These are phyloP conservation scores for Muntiacus reevesi DNA, from an alignment of 2,113 vertebrate genomes.

Conservation along the genomic window DNA sequence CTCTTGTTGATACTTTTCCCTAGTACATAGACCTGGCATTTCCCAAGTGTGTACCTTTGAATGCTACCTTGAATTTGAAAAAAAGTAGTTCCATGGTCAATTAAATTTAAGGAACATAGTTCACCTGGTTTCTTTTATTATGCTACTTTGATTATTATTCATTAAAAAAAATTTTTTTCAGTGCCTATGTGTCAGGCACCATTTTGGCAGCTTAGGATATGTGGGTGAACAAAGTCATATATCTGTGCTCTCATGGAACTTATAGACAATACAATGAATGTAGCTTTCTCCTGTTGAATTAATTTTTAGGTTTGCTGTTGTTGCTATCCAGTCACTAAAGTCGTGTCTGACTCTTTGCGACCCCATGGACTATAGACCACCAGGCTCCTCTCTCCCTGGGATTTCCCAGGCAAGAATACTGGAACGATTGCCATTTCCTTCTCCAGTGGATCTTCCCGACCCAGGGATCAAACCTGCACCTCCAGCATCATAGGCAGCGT, in stretches of 20 bases:
- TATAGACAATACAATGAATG: not conserved
- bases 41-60: not conserved
- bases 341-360: not conserved
- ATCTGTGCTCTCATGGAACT: not conserved
- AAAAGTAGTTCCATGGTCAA: not conserved
- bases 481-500: not conserved
- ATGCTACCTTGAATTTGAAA: constrained; percentile 11
- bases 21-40: not conserved
- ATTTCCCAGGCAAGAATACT: not conserved
- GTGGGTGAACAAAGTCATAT: not conserved
- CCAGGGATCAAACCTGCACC: not conserved
- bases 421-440: not conserved
- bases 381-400: not conserved
- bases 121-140: not conserved
- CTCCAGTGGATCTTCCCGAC: not conserved
- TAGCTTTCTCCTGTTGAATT: not conserved
- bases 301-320: not conserved
- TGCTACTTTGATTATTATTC: not conserved
- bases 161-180: not conserved
- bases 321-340: not conserved
- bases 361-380: not conserved
- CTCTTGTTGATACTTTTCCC: not conserved
- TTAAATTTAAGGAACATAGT: not conserved
- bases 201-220: not conserved
- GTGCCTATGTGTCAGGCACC: not conserved